Evolutionary conservation across 1,140 invertebrate genomes (phyloP), one percentile per base, ranked within the genome.

Genomic region (Drosophila nigromelanica): DNA sequence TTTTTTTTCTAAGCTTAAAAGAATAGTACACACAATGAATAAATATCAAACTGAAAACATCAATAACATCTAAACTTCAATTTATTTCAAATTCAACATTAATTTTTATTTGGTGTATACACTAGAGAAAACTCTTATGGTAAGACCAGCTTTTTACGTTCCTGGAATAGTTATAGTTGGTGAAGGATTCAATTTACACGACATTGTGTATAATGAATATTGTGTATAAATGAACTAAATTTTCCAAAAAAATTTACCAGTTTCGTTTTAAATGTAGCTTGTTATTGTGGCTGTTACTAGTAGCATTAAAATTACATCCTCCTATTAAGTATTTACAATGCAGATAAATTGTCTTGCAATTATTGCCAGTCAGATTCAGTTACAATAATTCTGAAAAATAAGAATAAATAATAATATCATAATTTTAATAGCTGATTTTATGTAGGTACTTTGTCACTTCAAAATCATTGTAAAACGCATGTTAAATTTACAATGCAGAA

Each of bases 11-110:
- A 86, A 67, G 72, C 55, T 62, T 67, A 47, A 15, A 75, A 47
- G 35, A 59, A 40, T 45, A 73, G 48, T 63, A 63, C 11, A 73
- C 35, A 73, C 39, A 73, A 43, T 85, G 80, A 80, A 83, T 83
- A 86, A 83, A 83, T 70, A 80, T 73, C 56, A 48, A 86, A 62
- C 37, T 48, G 30, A 71, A 66, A 66, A 50, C 14, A 37, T 52
- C n/a, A 24, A 14, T 18, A 50, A 51, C 24, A n/a, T 14, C 8
- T 37, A 6, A n/a, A 14, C n/a, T 40, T 14, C 2, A 40, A 40
- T n/a, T 40, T 5, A 40, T 2, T 12, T 39, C 4, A 1, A 43
- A 10, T 21, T 45, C 5, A 11, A 11, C 2, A 11, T 6, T 14
- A 42, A 14, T 7, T 6, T 5, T 45, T 21, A 10, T 2, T 45